Evolutionary conservation across 2,888 invertebrate species (phyloP).

Genomic region (Temnothorax unifasciatus): DNA sequence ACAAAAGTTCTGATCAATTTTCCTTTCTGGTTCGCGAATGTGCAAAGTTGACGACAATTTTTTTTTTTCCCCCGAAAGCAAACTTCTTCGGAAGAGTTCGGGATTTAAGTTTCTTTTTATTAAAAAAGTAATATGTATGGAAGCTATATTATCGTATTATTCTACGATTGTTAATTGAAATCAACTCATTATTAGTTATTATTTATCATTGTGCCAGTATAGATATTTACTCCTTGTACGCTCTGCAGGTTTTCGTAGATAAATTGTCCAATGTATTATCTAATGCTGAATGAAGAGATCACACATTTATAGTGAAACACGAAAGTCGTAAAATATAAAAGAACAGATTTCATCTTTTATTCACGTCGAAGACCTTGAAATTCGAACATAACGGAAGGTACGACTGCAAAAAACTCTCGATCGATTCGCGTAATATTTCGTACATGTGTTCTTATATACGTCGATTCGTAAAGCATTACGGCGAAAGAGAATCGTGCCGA

Average conservation of each 20-base stretch:
- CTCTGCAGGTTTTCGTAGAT: background rate
- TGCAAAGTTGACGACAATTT: slow-evolving; percentile 15
- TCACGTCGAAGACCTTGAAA: slow-evolving; percentile 49
- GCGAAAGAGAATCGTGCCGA: slow-evolving; percentile 65
- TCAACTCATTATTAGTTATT: background rate
- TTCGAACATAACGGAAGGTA: slow-evolving; percentile 15
- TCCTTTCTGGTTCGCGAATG: slow-evolving; percentile 34
- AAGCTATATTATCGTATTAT: background rate
- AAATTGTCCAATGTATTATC: background rate
- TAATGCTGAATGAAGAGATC: slow-evolving; percentile 4
- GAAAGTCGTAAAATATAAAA: background rate
- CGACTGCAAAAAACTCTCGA: slow-evolving; percentile 32
- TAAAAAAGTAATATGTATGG: background rate
- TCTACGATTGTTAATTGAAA: background rate
- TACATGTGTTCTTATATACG: slow-evolving; percentile 40
- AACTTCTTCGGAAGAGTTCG: background rate
- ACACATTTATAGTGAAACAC: background rate
- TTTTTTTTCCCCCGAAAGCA: background rate
- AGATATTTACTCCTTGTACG: background rate
- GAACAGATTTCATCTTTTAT: slow-evolving; percentile 47
- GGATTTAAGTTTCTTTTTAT: slow-evolving; percentile 1
- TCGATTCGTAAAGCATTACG: slow-evolving; percentile 56
- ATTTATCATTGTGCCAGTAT: background rate
- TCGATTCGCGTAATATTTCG: slow-evolving; percentile 51
- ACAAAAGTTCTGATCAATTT: slow-evolving; percentile 51